Evolutionary conservation across 2,888 invertebrate genomes (phyloP).

Genomic region (Drosophila helvetica): DNA sequence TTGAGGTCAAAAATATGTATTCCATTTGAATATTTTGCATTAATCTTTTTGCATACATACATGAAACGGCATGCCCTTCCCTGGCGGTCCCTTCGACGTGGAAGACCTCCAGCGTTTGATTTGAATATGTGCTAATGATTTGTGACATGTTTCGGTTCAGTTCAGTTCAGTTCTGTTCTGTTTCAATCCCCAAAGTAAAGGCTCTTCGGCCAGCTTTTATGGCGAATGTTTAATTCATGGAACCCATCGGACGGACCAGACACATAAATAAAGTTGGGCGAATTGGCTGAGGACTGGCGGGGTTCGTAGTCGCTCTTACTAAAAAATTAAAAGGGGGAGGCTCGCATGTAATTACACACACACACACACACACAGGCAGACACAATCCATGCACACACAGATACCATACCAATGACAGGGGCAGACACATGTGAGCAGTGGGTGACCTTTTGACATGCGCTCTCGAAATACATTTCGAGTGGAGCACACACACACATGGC

Average conservation of each 20-base stretch:
- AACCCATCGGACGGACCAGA: slow-evolving; percentile 48
- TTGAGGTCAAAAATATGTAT: slow-evolving; percentile 61
- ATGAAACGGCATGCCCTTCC: slow-evolving; percentile 9
- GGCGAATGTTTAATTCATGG: slow-evolving; percentile 73
- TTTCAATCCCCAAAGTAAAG: slow-evolving; percentile 20
- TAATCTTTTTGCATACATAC: slow-evolving; percentile 43
- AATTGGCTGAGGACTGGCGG: slow-evolving; percentile 42
- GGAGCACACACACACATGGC: slow-evolving; percentile 59
- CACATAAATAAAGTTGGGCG: slow-evolving; percentile 75
- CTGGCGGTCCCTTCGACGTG: slow-evolving; percentile 8
- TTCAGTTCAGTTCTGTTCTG: slow-evolving; percentile 1
- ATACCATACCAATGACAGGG: slow-evolving; percentile 18
- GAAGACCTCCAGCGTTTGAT: slow-evolving; percentile 55
- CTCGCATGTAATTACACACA: slow-evolving; percentile 66
- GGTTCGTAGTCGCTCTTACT: slow-evolving; percentile 65
- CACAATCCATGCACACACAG: slow-evolving; percentile 13
- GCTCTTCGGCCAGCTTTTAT: slow-evolving; percentile 51
- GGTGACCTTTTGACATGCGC: slow-evolving; percentile 80
- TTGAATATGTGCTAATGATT: slow-evolving; percentile 79
- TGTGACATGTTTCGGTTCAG: slow-evolving; percentile 61
- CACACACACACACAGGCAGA: slow-evolving; percentile 17
- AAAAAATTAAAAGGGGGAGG: slow-evolving; percentile 68
- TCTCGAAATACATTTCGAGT: slow-evolving; percentile 74
- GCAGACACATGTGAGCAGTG: slow-evolving; percentile 47
- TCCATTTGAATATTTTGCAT: slow-evolving; percentile 68